Evolutionary conservation across 2,888 invertebrate genomes (phyloP).

Genomic region (Germaria angustata): DNA sequence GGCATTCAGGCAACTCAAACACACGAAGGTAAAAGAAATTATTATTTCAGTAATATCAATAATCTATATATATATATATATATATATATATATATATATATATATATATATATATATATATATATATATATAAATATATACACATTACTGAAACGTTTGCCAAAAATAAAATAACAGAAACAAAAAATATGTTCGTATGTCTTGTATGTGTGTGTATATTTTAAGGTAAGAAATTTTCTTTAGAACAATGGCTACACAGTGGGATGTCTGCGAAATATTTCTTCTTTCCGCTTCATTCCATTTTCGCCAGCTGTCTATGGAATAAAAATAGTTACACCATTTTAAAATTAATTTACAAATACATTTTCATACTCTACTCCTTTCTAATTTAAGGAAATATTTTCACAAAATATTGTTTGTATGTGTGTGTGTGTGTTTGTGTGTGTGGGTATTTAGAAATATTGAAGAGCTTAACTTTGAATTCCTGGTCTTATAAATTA

Average conservation of each 20-base stretch:
- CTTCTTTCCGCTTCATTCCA: not conserved
- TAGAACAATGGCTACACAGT: constrained; percentile 34
- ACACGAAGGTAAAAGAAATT: too few relatives aligned
- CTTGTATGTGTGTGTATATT: too few relatives aligned
- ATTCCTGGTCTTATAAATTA: constrained; percentile 51
- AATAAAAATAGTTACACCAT: constrained; percentile 54
- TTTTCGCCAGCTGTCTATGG: not conserved
- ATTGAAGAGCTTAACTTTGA: constrained; percentile 50
- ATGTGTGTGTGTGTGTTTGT: not conserved
- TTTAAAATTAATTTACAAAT: constrained; percentile 58
- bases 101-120: too few relatives aligned
- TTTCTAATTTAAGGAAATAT: not conserved
- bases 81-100: too few relatives aligned
- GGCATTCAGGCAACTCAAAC: not conserved
- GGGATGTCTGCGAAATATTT: constrained; percentile 31
- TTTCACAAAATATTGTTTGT: not conserved
- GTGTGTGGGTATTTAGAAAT: constrained; percentile 18
- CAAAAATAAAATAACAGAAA: too few relatives aligned
- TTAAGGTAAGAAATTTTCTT: constrained; percentile 39
- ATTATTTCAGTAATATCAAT: too few relatives aligned
- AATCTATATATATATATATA: too few relatives aligned
- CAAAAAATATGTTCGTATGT: too few relatives aligned
- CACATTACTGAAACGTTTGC: constrained; percentile 51
- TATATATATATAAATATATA: too few relatives aligned
- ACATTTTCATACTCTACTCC: constrained; percentile 14